These are phyloP conservation scores for Pectinophora gossypiella DNA, from an alignment of 1,140 invertebrate species.

Conservation along the genomic window DNA sequence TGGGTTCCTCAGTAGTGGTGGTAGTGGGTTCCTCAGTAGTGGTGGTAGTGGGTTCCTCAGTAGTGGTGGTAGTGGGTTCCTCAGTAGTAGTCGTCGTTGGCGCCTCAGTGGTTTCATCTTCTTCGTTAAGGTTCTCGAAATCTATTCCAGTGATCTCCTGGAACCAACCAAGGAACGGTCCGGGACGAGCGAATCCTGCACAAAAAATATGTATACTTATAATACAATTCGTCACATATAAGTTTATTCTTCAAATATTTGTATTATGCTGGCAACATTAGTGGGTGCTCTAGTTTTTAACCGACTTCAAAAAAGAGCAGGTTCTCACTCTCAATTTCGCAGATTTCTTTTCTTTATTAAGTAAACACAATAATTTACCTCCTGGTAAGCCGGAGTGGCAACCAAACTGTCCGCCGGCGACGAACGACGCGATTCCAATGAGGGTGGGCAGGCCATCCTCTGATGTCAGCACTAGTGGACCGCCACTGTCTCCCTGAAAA, in stretches of 20 bases:
- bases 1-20: conserved; percentile 15
- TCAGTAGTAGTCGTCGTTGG: conserved; percentile 11
- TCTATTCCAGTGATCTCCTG: conserved; percentile 40
- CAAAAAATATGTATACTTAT: background rate
- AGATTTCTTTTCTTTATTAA: too few relatives aligned
- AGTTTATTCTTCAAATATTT: too few relatives aligned
- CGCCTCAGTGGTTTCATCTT: conserved; percentile 18
- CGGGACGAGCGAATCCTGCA: conserved; percentile 49
- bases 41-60: background rate
- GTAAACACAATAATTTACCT: conserved; percentile 34
- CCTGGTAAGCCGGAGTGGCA: conserved; percentile 73
- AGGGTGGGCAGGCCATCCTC: conserved; percentile 44
- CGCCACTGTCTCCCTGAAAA: conserved; percentile 73
- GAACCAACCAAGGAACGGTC: conserved; percentile 50
- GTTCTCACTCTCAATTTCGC: too few relatives aligned
- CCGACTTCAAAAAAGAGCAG: background rate
- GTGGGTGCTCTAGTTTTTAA: background rate
- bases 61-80: conserved; percentile 13
- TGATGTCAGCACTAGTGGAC: conserved; percentile 60
- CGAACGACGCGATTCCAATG: conserved; percentile 75
- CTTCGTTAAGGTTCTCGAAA: conserved; percentile 42
- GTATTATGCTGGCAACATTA: too few relatives aligned
- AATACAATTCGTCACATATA: too few relatives aligned
- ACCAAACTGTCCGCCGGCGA: conserved; percentile 57
- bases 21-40: conserved; percentile 1